A percentile compares a stretch with the other conserved stretches of the same genome.
phyloP scores from a whole-genome alignment of 2,888 invertebrate species.

The Polylopha cassiicola region DNA sequence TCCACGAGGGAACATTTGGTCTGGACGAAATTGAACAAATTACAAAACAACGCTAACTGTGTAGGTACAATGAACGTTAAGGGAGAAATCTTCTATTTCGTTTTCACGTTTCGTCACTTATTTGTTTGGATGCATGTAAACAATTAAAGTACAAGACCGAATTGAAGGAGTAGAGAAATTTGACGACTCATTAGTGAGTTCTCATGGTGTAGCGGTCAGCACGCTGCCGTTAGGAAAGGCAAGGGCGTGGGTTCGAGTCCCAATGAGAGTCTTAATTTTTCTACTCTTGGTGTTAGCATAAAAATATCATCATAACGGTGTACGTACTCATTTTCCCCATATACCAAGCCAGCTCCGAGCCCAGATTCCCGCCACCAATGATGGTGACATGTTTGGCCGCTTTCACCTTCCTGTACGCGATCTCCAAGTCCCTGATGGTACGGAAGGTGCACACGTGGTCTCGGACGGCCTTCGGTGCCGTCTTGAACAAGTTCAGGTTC shows the following conservation, averaged over 20 bases:
- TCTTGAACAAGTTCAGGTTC: constrained; percentile 44
- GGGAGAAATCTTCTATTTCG: neutral
- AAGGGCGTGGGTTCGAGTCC: no score
- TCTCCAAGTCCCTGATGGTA: constrained; percentile 57
- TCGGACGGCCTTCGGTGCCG: constrained; percentile 53
- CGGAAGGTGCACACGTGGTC: constrained; percentile 45
- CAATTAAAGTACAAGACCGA: no score
- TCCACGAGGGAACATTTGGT: constrained; percentile 35
- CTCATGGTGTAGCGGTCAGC: no score
- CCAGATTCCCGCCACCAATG: constrained; percentile 56
- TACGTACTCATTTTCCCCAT: constrained; percentile 55
- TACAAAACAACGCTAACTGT: neutral
- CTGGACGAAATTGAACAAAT: constrained; percentile 27
- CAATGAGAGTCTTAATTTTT: no score
- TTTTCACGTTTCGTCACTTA: no score
- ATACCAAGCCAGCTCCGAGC: constrained; percentile 59
- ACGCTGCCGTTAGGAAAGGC: no score
- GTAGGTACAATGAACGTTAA: neutral
- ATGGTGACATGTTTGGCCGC: constrained; percentile 50
- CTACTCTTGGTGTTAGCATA: no score
- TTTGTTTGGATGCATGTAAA: no score
- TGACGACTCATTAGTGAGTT: no score
- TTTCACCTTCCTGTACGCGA: constrained; percentile 52
- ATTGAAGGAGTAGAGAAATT: no score
- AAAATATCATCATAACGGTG: no score